A percentile compares a stretch with the other conserved stretches of the same genome.
phyloP scores from a whole-genome alignment of 2,797 vertebrate genomes.

The Anisognathus igniventris region DNA sequence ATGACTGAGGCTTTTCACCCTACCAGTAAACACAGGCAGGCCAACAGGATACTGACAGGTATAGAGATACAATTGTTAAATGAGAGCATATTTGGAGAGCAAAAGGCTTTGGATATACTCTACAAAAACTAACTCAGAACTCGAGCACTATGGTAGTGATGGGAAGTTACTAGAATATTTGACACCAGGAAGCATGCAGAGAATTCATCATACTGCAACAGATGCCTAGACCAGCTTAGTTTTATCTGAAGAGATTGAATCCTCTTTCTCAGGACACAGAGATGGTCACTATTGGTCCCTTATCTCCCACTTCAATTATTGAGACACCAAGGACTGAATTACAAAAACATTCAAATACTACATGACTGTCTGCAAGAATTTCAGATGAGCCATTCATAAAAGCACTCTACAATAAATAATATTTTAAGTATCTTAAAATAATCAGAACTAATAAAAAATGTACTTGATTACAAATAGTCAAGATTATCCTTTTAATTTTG shows the following conservation, averaged over 20 bases:
- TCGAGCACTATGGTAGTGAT: background rate
- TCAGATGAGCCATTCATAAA: background rate
- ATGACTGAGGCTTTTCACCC: background rate
- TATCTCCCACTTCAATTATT: background rate
- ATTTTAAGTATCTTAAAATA: background rate
- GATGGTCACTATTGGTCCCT: background rate
- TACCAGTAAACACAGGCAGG: background rate
- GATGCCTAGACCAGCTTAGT: background rate
- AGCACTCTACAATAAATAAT: background rate
- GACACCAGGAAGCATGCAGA: background rate
- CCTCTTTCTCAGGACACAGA: background rate
- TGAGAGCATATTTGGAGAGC: background rate
- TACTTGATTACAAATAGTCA: background rate
- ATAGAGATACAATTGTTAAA: background rate
- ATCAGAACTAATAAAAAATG: background rate
- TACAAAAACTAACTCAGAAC: background rate
- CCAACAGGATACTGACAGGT: background rate
- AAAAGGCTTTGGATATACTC: background rate
- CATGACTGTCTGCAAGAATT: background rate
- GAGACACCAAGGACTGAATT: background rate
- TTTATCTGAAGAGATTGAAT: background rate
- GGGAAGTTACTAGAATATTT: background rate
- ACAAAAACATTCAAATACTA: background rate
- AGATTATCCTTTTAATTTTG: background rate
- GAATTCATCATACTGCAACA: background rate